Base-by-base conservation (phyloP, 1,140 invertebrate species). In the Drosophila pseudoananassae region DNA sequence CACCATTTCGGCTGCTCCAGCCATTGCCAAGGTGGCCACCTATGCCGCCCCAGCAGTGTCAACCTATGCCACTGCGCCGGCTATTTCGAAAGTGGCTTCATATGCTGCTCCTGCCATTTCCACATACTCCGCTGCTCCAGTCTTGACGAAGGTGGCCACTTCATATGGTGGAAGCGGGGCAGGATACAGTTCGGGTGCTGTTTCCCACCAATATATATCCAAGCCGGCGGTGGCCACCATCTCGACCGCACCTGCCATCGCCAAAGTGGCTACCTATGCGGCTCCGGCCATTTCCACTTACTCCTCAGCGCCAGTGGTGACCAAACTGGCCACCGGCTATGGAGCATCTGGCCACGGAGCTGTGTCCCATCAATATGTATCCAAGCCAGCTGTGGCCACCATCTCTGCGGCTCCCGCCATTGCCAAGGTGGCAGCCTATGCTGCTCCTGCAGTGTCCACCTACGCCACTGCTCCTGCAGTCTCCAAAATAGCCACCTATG, bases 201-300 rank as follows among this genome's bases (percentile, higher is more conserved):
- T 78, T 1, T 87, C 82, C 27, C 73, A 78, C 47, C 75, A 81
- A 40, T 85, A 81, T 46, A 51, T 76, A 9, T 59, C 60, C 7
- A 75, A 64, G 27, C 63, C 56, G 0, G 63, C 55, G 12, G 33
- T 71, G 17, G 56, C 63, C 3, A 70, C 50, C 9, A 64, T 69
- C 52, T 51, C 60, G 8, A 70, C 72, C 0, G 66, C 55, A 29
- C 69, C 66, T 14, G 74, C 76, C 10, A 55, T 75, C 0, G 52
- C 64, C 20, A 69, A 72, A 8, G 57, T 74, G 3, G 66, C 73
- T 0, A 51, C 54, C 4, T 64, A 71, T 43, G 55, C 65, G 1
- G 54, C 75, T 49, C 71, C 60, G 0, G 61, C 61, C 1, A 47
- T 79, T 4, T 49, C 51, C n/a, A 52, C 55, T 1, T 71, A 59